These are phyloP conservation scores for Oppia nitens DNA, from an alignment of 1,140 invertebrate species.

Conservation along the genomic window DNA sequence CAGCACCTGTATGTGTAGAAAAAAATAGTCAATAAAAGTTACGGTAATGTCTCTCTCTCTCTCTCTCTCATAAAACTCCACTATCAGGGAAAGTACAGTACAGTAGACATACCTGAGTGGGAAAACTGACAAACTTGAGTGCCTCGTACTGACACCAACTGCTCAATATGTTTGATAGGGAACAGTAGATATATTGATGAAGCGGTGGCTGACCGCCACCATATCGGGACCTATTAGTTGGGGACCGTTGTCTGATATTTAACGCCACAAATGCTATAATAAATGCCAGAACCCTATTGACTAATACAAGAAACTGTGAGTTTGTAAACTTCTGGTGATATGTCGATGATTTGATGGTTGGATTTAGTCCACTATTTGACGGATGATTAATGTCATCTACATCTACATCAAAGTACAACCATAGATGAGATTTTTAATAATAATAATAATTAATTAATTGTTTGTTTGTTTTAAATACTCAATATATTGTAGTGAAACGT, in stretches of 20 bases:
- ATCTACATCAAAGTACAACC: not conserved
- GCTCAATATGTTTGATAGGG: constrained; percentile 93
- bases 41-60: too few relatives aligned
- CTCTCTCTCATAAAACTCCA: too few relatives aligned
- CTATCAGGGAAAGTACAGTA: too few relatives aligned
- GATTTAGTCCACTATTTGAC: not conserved
- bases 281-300: constrained; percentile 75
- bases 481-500: too few relatives aligned
- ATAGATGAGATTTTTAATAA: not conserved
- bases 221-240: not conserved
- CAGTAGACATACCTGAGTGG: constrained; percentile 56
- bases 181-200: constrained; percentile 91
- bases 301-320: constrained; percentile 87
- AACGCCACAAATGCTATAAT: constrained; percentile 39
- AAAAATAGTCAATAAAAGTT: not conserved
- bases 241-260: constrained; percentile 22
- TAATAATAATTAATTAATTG: too few relatives aligned
- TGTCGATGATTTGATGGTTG: not conserved
- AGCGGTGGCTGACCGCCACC: constrained; percentile 49
- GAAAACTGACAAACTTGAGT: constrained; percentile 93
- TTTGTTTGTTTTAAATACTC: too few relatives aligned
- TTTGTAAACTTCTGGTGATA: constrained; percentile 47
- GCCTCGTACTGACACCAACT: constrained; percentile 99
- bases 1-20: constrained; percentile 44
- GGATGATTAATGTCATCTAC: not conserved